Base-by-base conservation (phyloP, 2,797 vertebrate species). In the Hafferia zeledoni region DNA sequence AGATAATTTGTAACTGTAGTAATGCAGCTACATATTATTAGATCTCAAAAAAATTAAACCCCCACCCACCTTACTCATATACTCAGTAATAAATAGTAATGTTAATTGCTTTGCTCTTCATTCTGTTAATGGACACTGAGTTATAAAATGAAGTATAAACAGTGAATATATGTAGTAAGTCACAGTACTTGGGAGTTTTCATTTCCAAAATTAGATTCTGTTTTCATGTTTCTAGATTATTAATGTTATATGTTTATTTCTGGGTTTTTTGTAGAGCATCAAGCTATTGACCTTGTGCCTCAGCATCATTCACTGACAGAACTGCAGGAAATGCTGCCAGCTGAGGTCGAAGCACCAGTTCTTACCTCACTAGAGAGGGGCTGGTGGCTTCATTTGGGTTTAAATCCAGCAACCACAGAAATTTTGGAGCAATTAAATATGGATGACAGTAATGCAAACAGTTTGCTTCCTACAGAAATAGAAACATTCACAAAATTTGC, bases 261-360 rank as follows among this genome's bases (percentile, higher is more conserved):
- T 92, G 83, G 20, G 37, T 89, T 9, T 65, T 65, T 71, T 89
- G 55, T 94, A 99, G 99, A 98, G 55, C 98, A 98, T 90, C 94
- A 91, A 43, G 78, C 52, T n/a, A 28, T 83, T 79, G 82, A 98
- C 39, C n/a, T 94, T 69, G 56, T 17, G 1, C 72, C 93, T 46
- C 93, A 95, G 30, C 96, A 69, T 81, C 68, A 83, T 90, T 96
- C 97, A 22, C 80, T 98, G 95, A 57, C 72, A 71, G 98, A 98
- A 88, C 94, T 98, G 59, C 94, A 97, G 83, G 87, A 89, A 63
- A 49, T 96, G 24, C 31, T 98, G 18, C 83, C 89, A 47, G 10
- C 94, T 79, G 92, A 98, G 46, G 82, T 86, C 25, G 95, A 97
- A 84, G 71, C 19, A 22, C 86, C 88, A 83, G 6, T 65, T 13